Percentiles rank a stretch among this genome's conserved stretches.
Conservation (phyloP, 1,140 invertebrate species). For the Heterodera schachtii region DNA sequence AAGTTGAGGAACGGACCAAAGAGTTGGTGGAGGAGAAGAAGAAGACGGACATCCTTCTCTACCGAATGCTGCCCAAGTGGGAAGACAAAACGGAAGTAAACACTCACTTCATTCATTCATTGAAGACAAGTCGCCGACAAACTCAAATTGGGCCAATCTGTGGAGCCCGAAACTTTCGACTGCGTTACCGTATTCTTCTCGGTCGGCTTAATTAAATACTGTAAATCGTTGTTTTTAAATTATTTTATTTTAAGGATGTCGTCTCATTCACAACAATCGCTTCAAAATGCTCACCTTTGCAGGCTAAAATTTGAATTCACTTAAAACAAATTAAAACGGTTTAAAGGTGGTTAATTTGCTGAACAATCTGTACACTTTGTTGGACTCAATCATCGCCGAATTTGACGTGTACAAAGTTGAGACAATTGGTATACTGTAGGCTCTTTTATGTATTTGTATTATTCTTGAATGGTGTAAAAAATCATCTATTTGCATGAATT, state of each 20-base stretch:
- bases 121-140: slow-evolving; percentile 70
- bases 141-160: slow-evolving; percentile 82
- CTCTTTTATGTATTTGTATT: not conserved
- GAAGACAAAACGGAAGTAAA: not conserved
- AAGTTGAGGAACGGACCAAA: slow-evolving; percentile 89
- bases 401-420: slow-evolving; percentile 89
- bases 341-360: slow-evolving; percentile 86
- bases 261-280: slow-evolving; percentile 96
- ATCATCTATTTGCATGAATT: no score
- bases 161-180: slow-evolving; percentile 91
- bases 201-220: slow-evolving; percentile 64
- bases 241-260: slow-evolving; percentile 72
- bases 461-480: no score
- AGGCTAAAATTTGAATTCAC: slow-evolving; percentile 62
- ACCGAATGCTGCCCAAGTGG: slow-evolving; percentile 81
- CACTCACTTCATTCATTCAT: not conserved
- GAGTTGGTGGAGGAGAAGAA: slow-evolving; percentile 92
- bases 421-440: not conserved
- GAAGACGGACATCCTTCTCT: slow-evolving; percentile 83
- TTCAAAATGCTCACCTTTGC: slow-evolving; percentile 86
- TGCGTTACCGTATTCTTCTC: slow-evolving; percentile 94
- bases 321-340: not conserved
- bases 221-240: not conserved
- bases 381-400: slow-evolving; percentile 87
- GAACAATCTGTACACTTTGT: slow-evolving; percentile 90